Evolutionary conservation across 2,888 invertebrate species (phyloP).

Genomic region (Dasypogon diadema): DNA sequence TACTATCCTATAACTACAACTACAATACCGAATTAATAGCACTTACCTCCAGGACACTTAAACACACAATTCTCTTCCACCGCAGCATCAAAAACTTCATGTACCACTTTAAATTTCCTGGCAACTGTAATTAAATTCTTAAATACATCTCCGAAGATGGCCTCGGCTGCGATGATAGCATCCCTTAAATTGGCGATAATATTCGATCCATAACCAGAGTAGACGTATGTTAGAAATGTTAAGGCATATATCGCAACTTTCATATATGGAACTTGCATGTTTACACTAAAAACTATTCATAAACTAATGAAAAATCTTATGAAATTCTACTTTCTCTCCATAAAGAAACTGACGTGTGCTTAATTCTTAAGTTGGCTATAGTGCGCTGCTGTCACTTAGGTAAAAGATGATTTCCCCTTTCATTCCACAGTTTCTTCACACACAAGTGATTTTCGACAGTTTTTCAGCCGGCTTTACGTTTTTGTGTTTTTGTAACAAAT

Average conservation of each 20-base stretch:
- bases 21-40: no score
- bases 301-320: background rate
- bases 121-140: slow-evolving; percentile 80
- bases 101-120: slow-evolving; percentile 79
- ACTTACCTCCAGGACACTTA: slow-evolving; percentile 79
- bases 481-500: background rate
- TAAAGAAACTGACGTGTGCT: background rate
- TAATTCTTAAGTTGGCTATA: background rate
- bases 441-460: background rate
- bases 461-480: background rate
- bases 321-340: background rate
- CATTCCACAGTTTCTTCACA: background rate
- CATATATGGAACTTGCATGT: slow-evolving; percentile 82
- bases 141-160: slow-evolving; percentile 83
- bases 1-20: no score
- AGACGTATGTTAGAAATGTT: slow-evolving; percentile 83
- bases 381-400: background rate
- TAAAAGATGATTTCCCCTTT: background rate
- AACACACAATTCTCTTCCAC: slow-evolving; percentile 86
- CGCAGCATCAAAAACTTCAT: slow-evolving; percentile 86
- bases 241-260: slow-evolving; percentile 80
- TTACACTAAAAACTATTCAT: slow-evolving; percentile 51
- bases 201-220: slow-evolving; percentile 84
- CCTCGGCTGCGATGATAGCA: slow-evolving; percentile 83
- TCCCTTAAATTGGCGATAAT: slow-evolving; percentile 80